A percentile compares a stretch with the other conserved stretches of the same genome.
Evolutionary conservation across 2,888 invertebrate species (phyloP).

Genomic region (Diarsia rubi): DNA sequence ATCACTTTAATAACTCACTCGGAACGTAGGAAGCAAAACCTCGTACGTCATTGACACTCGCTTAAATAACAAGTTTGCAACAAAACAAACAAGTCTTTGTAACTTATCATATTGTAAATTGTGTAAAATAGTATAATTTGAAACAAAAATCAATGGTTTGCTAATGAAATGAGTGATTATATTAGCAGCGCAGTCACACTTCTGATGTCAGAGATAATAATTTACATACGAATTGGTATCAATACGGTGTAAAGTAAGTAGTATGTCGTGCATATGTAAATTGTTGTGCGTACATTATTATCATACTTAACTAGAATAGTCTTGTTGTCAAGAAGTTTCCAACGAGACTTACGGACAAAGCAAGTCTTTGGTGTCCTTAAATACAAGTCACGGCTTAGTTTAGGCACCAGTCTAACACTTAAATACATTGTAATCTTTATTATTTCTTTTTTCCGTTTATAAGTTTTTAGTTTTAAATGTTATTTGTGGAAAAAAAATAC

Average conservation of each 20-base stretch:
- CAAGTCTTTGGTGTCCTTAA: too few species aligned
- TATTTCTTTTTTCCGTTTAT: too few species aligned
- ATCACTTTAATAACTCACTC: neutral
- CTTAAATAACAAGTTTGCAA: constrained; percentile 35
- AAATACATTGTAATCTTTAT: too few species aligned
- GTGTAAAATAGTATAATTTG: constrained; percentile 25
- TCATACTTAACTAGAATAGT: neutral
- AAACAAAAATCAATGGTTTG: constrained; percentile 50
- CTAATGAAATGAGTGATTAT: constrained; percentile 43
- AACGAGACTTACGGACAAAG: neutral
- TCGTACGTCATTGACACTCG: constrained; percentile 21
- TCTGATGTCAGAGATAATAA: constrained; percentile 50
- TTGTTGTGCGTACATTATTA: neutral
- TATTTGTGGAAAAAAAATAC: too few species aligned
- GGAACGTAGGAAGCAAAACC: constrained; percentile 14
- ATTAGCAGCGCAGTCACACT: constrained; percentile 38
- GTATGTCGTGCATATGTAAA: constrained; percentile 32
- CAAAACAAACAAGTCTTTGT: constrained; percentile 40
- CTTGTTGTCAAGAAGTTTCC: neutral
- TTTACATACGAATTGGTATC: constrained; percentile 24
- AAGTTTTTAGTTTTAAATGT: too few species aligned
- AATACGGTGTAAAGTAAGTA: constrained; percentile 41
- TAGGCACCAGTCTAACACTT: too few species aligned
- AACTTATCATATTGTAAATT: constrained; percentile 34
- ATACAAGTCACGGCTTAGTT: too few species aligned